Evolutionary conservation across 2,888 invertebrate species (phyloP), one percentile per base, ranked within the genome.

Genomic region (Ptychoptera contaminata): DNA sequence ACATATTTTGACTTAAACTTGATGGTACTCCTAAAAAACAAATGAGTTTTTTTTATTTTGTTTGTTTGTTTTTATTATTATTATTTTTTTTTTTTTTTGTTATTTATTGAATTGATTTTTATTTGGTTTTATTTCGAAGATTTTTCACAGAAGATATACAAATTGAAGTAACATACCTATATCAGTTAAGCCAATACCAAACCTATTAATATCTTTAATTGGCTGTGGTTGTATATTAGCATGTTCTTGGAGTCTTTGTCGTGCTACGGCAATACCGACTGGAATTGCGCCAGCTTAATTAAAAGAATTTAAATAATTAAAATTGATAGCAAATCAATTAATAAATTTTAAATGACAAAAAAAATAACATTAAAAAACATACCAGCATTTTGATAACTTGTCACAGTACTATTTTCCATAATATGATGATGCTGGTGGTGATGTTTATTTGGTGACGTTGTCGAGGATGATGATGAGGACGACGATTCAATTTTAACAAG

Each of bases 221-320:
- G 59, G 54, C 29, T 59, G 59, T 48, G 59, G 46, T 6, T 52
- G 59, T 48, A 41, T 58, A 46, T 38, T 56, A 45, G 45, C 58
- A 40, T 52, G 53, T 42, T 52, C 46, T 53, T 51, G 79, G 49
- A 76, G 72, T 56, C 86, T 72, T 61, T 86, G 86, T 51, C 86
- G 72, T 41, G 85, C 85, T 50, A 86, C 82, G 31, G 86, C 85
- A 54, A 87, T 86, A 47, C 86, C 86, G 53, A 87, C 82, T 53
- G 86, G 86, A 62, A 86, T 85, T 40, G 71, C 72, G 57, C 71
- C 71, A 65, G 61, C 62, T 64, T 49, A 11, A 53, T 47, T 37
- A 40, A 44, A 35, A 14, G 6, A 42, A 16, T 16, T 7, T 23
- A 43, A 36, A 29, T 36, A 32, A 40, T 11, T 11, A 15, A 46